Base-by-base conservation (phyloP, 30 jellyfish, hydroid and myxozoan genomes). In the Hydractinia symbiolongicarpus region DNA sequence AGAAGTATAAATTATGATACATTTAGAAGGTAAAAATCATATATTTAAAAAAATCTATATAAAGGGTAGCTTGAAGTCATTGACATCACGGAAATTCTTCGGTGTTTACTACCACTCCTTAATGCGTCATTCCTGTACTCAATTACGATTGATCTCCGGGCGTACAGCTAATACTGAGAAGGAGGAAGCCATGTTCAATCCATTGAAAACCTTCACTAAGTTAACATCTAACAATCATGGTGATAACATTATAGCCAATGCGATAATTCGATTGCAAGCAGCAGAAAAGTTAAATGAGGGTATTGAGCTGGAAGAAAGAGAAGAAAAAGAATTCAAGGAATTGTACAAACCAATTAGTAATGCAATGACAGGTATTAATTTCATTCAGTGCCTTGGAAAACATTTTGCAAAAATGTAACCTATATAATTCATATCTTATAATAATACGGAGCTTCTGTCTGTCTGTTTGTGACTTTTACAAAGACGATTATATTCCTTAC, bases 81-180 rank as follows among this genome's bases (percentile, higher is more conserved):
- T 72, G 56, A 72, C 61, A 52, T 55, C 40, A 72, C 40, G 69
- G 50, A 72, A 72, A 14, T 72, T 9, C n/a, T 72, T 72, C 17
- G 81, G 17, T 58, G 69, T 16, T 16, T 58, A 58, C 19, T 58
- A 58, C 19, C 69, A 58, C 19, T 58, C 69, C 69, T 30, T 72
- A 20, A 72, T 72, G 20, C 20, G 81, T 21, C 72, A 72, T 20
- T 30, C 81, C 50, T 52, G 61, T 19, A 60, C 40, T 9, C 81
- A 72, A 72, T 72, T 20, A 8, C 53, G 81, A 20, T 72, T 72
- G 50, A 7, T 72, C 50, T 72, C 81, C 4, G 61, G 81, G 9
- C 81, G 81, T 72, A 19, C 81, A 20, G 53, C 61, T 19, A 72
- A 72, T 72, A 50, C 81, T 8, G 61, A 72, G 50, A 72, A 72